Evolutionary conservation across 2,113 vertebrate genomes (phyloP).

Genomic region (Colius striatus): DNA sequence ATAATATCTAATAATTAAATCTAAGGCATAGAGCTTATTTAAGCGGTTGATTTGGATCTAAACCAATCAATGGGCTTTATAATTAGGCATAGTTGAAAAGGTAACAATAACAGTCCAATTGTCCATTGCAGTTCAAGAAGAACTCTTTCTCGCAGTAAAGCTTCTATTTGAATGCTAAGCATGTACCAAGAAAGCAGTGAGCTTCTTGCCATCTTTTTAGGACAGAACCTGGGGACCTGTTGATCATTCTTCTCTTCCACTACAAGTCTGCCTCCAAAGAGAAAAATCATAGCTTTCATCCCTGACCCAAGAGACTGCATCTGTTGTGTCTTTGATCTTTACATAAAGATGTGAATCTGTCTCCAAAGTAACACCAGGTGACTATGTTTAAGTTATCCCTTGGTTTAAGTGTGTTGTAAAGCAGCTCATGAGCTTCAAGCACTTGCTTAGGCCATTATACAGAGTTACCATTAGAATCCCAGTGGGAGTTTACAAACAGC

Average conservation of each 20-base stretch:
- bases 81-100: not conserved
- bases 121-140: not conserved
- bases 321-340: not conserved
- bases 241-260: not conserved
- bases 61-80: not conserved
- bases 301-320: not conserved
- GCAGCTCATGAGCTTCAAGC: not conserved
- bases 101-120: not conserved
- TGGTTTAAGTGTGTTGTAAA: not conserved
- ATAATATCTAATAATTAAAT: constrained; percentile 16
- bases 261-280: not conserved
- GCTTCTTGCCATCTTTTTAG: not conserved
- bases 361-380: not conserved
- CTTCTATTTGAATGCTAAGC: not conserved
- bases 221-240: not conserved
- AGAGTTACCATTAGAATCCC: not conserved
- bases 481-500: not conserved
- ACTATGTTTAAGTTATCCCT: not conserved
- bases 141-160: not conserved
- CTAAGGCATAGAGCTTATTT: not conserved
- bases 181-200: not conserved
- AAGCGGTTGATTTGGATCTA: not conserved
- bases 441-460: not conserved
- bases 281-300: not conserved
- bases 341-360: not conserved